Evolutionary conservation across 2,888 invertebrate genomes (phyloP), one percentile per base, ranked within the genome.

Genomic region (Pasiphila rectangulata): DNA sequence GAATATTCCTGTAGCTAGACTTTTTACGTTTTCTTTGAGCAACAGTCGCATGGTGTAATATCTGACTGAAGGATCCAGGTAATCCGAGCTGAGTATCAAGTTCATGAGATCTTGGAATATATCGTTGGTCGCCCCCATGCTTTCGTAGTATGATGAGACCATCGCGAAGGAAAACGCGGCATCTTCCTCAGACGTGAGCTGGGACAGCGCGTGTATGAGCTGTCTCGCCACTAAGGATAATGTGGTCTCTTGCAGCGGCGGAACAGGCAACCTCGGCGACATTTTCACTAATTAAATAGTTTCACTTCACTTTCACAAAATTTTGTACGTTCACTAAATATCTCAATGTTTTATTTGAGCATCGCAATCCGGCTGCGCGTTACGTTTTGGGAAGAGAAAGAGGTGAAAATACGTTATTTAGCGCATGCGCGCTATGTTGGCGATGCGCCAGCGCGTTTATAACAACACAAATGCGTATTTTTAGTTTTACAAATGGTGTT

Each of bases 61-160:
- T 64, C 93, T 85, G 61, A 92, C 90, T 1, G 91, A 90, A 1
- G 93, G 93, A 54, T 93, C 93, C 51, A 93, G 75, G 69, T 92
- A 92, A 61, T 92, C 92, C 3, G 92, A 91, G 64, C 84, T 90
- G 36, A 94, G 83, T 57, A 94, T 92, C 54, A 92, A 83, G 54
- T 91, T 90, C 53, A 93, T 69, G 58, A 94, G 83, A 75, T 93
- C 93, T 78, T 93, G 92, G 57, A 93, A 91, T 56, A 93, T 92
- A 68, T 93, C 92, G 56, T 90, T 91, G 3, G 93, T 93, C 2
- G 92, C 92, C 6, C 92, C 92, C 68, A 90, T 84, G 46, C 80
- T 83, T 44, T 91, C 89, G 61, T 92, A 84, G 72, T 92, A 92
- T 7, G 91, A 90, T 24, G 91, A 90, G 17, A 92, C 82, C 72